Conservation (phyloP, 1,140 invertebrate genomes). For the Araneus ventricosus region DNA sequence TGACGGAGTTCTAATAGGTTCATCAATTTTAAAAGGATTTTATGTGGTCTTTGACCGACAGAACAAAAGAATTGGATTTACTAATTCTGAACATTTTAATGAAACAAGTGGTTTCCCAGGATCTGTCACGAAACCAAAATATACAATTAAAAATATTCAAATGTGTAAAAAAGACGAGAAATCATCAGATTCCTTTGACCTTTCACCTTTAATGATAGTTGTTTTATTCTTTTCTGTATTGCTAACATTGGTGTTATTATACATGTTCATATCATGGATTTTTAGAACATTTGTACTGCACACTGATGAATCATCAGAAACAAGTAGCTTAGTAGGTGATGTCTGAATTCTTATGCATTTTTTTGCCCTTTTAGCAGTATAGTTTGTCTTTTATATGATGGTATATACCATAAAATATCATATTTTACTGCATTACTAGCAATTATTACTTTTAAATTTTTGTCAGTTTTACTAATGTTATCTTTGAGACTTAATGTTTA, state of each 20-base stretch:
- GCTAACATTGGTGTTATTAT: constrained; percentile 30
- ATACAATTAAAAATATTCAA: constrained; percentile 8
- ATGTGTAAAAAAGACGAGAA: constrained; percentile 50
- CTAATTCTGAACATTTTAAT: constrained; percentile 49
- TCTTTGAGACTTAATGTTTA: no score
- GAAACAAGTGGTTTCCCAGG: neutral
- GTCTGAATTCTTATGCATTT: neutral
- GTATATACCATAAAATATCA: neutral
- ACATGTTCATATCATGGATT: constrained; percentile 59
- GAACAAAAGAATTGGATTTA: constrained; percentile 72
- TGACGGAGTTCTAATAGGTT: constrained; percentile 52
- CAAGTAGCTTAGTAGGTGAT: constrained; percentile 60
- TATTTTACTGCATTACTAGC: no score
- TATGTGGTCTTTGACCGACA: constrained; percentile 67
- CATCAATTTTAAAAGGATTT: constrained; percentile 74
- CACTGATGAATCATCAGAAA: constrained; percentile 29
- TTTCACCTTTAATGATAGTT: constrained; percentile 35
- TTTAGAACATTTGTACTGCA: neutral
- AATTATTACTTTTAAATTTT: no score
- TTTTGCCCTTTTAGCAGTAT: neutral
- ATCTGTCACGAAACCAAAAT: constrained; percentile 11
- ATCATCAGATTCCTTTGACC: neutral
- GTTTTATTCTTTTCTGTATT: constrained; percentile 25
- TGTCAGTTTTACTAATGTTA: no score
- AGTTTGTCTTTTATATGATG: neutral